A percentile compares a stretch with the other conserved stretches of the same genome.
phyloP scores from a whole-genome alignment of 2,113 vertebrate species.

The Takifugu flavidus region DNA sequence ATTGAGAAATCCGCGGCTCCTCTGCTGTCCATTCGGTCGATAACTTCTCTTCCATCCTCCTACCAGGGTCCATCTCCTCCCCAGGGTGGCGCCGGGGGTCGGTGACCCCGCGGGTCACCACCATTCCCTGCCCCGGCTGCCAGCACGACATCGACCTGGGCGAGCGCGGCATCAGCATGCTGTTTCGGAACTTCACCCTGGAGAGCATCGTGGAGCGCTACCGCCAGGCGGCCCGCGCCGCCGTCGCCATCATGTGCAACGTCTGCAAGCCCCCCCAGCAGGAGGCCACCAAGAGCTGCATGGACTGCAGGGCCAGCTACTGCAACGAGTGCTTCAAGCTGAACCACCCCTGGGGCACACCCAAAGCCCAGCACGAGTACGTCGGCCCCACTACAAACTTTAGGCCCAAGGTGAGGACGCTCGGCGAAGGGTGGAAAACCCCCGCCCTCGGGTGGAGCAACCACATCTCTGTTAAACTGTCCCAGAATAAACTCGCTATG shows the following conservation, averaged over 20 bases:
- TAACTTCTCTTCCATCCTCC: constrained; percentile 27
- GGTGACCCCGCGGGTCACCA: constrained; percentile 83
- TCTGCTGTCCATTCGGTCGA: constrained; percentile 31
- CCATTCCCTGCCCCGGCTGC: constrained; percentile 91
- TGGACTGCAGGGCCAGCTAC: constrained; percentile 96
- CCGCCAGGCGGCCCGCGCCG: constrained; percentile 90
- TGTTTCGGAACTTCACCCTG: constrained; percentile 95
- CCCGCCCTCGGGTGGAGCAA: no score
- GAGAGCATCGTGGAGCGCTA: constrained; percentile 96
- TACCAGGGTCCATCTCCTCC: constrained; percentile 74
- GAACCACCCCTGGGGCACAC: constrained; percentile 93
- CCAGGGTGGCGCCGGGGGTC: constrained; percentile 89
- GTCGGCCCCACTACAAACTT: constrained; percentile 95
- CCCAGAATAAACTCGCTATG: no score
- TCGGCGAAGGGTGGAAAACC: background rate
- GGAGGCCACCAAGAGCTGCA: constrained; percentile 96
- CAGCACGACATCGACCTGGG: constrained; percentile 91
- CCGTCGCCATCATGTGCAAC: constrained; percentile 92
- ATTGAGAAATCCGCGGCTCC: background rate
- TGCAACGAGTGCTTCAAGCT: constrained; percentile 98
- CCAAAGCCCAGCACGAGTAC: constrained; percentile 94
- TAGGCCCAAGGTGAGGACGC: constrained; percentile 84
- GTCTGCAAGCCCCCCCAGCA: constrained; percentile 91
- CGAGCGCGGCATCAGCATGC: constrained; percentile 92
- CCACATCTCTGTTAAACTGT: no score